Percentiles rank a stretch among this genome's conserved stretches.
These are phyloP conservation scores for Pangasius sanitwongsei DNA, from an alignment of 2,797 vertebrate species.

Conservation along the genomic window DNA sequence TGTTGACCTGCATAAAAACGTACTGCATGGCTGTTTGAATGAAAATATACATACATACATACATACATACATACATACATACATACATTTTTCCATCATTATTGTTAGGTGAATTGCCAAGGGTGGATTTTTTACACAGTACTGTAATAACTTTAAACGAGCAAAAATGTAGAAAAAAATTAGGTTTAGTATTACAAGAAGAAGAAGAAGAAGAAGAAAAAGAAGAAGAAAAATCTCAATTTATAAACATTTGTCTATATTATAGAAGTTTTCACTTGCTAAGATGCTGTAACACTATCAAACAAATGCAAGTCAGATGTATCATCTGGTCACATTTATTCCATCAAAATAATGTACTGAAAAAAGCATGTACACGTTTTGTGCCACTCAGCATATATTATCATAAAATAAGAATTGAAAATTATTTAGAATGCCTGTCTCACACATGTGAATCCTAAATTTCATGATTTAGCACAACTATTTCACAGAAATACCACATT, in stretches of 20 bases:
- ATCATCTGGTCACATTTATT: not conserved
- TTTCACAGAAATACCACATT: conserved; percentile 48
- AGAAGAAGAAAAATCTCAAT: not conserved
- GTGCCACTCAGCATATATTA: not conserved
- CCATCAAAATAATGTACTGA: not conserved
- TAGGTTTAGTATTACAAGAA: not conserved
- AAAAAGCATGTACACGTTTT: not conserved
- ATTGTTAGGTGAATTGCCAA: not conserved
- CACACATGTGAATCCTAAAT: conserved; percentile 23
- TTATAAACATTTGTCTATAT: not conserved
- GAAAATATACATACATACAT: not conserved
- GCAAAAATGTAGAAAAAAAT: not conserved
- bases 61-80: too few species aligned
- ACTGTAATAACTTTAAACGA: not conserved
- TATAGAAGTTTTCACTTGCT: not conserved
- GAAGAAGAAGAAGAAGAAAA: not conserved
- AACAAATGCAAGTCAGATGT: not conserved
- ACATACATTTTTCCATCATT: not conserved
- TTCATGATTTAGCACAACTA: conserved; percentile 47
- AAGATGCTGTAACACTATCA: not conserved
- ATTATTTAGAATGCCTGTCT: not conserved
- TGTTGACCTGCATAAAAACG: not conserved
- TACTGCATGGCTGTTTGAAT: not conserved
- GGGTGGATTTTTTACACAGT: not conserved
- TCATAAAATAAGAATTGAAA: not conserved